Conservation (phyloP, 2,113 vertebrate genomes). For the Chrysochloris asiatica region DNA sequence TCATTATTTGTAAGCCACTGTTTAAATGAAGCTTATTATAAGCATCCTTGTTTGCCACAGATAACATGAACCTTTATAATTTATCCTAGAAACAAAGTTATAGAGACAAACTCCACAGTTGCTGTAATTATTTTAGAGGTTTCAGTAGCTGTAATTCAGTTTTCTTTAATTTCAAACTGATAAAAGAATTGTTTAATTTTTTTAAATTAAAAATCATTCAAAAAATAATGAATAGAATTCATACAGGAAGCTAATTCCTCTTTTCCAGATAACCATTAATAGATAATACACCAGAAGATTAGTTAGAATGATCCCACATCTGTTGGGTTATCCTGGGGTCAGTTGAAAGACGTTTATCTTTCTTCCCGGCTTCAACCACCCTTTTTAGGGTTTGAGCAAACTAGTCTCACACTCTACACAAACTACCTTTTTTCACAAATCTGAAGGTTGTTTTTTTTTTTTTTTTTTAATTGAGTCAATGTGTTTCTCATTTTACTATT, state of each 20-base stretch:
- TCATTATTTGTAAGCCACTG: constrained; percentile 51
- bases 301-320: not conserved
- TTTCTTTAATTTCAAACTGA: constrained; percentile 62
- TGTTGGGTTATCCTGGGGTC: not conserved
- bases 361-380: not conserved
- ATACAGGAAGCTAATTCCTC: not conserved
- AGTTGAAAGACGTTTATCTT: constrained; percentile 2
- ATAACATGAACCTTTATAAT: constrained; percentile 56
- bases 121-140: constrained; percentile 52
- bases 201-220: constrained; percentile 46
- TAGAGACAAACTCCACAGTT: constrained; percentile 48
- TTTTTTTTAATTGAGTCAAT: not conserved
- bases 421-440: not conserved
- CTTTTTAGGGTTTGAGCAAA: not conserved
- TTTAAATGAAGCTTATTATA: constrained; percentile 62
- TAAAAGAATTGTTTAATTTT: constrained; percentile 54
- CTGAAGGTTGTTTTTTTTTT: too few species aligned
- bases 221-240: constrained; percentile 33
- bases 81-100: constrained; percentile 61
- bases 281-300: not conserved
- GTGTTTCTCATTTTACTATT: not conserved
- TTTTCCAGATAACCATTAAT: constrained; percentile 27
- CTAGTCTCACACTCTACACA: not conserved
- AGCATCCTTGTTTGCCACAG: constrained; percentile 51
- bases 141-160: constrained; percentile 59